Evolutionary conservation across 2,113 vertebrate genomes (phyloP).

Genomic region (Beaufortia kweichowensis): DNA sequence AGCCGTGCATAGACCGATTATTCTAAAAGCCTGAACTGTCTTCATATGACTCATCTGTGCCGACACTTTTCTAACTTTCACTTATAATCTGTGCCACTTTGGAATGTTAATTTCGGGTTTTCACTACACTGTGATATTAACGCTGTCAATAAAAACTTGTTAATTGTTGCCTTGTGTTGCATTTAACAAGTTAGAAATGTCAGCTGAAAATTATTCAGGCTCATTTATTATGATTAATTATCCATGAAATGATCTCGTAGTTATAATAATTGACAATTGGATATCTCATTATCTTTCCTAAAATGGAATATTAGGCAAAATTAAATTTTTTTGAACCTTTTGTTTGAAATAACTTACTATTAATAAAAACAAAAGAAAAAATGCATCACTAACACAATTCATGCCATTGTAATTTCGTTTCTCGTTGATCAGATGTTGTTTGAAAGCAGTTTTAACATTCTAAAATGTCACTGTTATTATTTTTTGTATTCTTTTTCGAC

Average conservation of each 20-base stretch:
- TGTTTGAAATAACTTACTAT: background rate
- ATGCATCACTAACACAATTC: background rate
- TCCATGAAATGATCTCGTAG: background rate
- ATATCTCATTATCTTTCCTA: slow-evolving; percentile 3
- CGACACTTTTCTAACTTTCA: background rate
- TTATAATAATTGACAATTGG: slow-evolving; percentile 13
- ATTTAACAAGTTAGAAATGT: background rate
- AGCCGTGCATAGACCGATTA: slow-evolving; percentile 35
- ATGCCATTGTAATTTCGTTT: too few relatives aligned
- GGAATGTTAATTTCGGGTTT: background rate
- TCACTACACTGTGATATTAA: background rate
- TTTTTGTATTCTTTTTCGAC: background rate
- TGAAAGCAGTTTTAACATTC: too few relatives aligned
- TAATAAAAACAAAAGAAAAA: background rate
- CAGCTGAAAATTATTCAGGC: background rate
- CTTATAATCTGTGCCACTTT: background rate
- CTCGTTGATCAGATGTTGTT: too few relatives aligned
- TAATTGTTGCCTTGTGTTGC: background rate
- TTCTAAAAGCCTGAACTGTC: slow-evolving; percentile 15
- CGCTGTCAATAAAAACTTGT: background rate
- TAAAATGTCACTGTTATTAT: too few relatives aligned
- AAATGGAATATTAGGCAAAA: background rate
- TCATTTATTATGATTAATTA: slow-evolving; percentile 6
- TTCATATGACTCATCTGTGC: slow-evolving; percentile 17
- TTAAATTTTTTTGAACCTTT: background rate